These are phyloP conservation scores for Drosophila diplacantha DNA, from an alignment of 2,888 invertebrate genomes.

Conservation along the genomic window DNA sequence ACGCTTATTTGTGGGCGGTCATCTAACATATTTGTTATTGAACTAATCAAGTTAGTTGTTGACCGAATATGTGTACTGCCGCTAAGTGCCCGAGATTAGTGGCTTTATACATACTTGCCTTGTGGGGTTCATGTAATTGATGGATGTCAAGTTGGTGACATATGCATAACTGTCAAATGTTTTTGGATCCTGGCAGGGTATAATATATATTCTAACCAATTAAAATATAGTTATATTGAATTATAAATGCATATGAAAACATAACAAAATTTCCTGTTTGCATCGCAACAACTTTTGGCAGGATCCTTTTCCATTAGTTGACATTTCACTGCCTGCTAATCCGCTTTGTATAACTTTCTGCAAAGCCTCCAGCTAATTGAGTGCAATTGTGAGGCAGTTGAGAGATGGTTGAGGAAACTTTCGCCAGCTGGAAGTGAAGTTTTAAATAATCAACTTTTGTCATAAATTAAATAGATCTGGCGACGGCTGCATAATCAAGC, in stretches of 20 bases:
- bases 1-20: constrained; percentile 23
- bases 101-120: constrained; percentile 21
- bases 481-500: constrained; percentile 40
- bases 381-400: constrained; percentile 35
- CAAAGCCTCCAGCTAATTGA: constrained; percentile 36
- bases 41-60: constrained; percentile 20
- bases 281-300: neutral
- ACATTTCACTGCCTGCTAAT: constrained; percentile 24
- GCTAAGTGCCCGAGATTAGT: constrained; percentile 19
- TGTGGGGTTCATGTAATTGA: constrained; percentile 11
- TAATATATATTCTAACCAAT: neutral
- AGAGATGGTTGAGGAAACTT: constrained; percentile 30
- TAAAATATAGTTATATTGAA: neutral
- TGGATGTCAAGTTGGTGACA: constrained; percentile 15
- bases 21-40: constrained; percentile 12
- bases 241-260: neutral
- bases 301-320: constrained; percentile 14
- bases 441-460: constrained; percentile 44
- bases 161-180: constrained; percentile 5
- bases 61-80: constrained; percentile 12
- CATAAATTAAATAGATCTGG: constrained; percentile 44
- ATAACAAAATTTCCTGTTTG: neutral
- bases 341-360: constrained; percentile 32
- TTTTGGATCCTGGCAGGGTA: no score
- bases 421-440: constrained; percentile 27